A percentile compares a stretch with the other conserved stretches of the same genome.
These are phyloP conservation scores for Rhyzopertha dominica DNA, from an alignment of 1,140 invertebrate species.

Conservation along the genomic window DNA sequence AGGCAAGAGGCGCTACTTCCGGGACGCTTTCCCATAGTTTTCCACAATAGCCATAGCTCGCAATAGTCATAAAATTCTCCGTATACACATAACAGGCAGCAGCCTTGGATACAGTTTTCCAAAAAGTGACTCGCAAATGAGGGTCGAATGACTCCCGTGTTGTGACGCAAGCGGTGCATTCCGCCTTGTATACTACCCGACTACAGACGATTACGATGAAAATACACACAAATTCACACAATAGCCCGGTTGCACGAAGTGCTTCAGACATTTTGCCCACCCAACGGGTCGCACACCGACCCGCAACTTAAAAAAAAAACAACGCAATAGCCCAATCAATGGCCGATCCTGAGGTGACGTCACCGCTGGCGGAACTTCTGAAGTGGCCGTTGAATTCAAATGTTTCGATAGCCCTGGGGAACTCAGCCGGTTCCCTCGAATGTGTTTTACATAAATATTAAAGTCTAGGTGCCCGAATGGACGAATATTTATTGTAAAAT, in stretches of 20 bases:
- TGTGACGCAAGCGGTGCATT: too few species aligned
- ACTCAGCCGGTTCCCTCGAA: conserved; percentile 16
- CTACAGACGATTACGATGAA: conserved; percentile 29
- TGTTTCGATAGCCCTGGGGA: conserved; percentile 24
- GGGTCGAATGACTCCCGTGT: too few species aligned
- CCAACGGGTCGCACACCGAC: conserved; percentile 22
- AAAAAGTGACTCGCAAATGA: conserved; percentile 43
- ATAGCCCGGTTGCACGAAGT: conserved; percentile 47
- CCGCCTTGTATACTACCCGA: too few species aligned
- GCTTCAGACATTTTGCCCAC: conserved; percentile 46
- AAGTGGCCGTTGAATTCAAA: conserved; percentile 28
- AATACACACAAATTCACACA: conserved; percentile 29
- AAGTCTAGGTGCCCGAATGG: conserved; percentile 44
- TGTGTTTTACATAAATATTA: conserved; percentile 47
- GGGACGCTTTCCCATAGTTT: too few species aligned
- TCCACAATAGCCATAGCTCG: conserved; percentile 16
- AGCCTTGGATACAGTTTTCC: conserved; percentile 35
- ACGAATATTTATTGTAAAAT: conserved; percentile 48
- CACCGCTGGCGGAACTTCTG: conserved; percentile 10
- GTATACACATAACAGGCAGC: too few species aligned
- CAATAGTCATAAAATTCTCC: conserved; percentile 20
- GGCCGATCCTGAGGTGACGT: not conserved
- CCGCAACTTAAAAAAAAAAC: conserved; percentile 31
- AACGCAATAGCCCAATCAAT: conserved; percentile 43
- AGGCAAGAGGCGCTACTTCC: too few species aligned